These are phyloP conservation scores for Oligia fasciuncula DNA, from an alignment of 2,888 invertebrate genomes.

Conservation along the genomic window DNA sequence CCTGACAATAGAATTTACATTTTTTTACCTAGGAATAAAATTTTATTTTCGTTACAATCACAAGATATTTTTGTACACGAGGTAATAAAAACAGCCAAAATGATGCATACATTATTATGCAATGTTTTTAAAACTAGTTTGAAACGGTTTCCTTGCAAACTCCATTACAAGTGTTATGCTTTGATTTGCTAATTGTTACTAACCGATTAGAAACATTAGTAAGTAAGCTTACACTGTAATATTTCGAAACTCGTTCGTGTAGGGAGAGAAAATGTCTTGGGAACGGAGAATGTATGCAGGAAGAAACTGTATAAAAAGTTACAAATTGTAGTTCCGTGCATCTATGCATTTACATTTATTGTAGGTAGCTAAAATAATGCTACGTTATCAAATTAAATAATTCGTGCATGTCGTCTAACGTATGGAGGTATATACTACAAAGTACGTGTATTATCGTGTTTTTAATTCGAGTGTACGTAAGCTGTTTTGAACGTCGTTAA, in stretches of 20 bases:
- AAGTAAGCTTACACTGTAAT: constrained; percentile 7
- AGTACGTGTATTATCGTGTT: constrained; percentile 74
- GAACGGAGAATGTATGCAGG: background rate
- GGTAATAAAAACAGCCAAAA: constrained; percentile 15
- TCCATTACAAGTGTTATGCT: constrained; percentile 45
- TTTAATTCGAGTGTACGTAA: constrained; percentile 74
- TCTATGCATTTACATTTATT: background rate
- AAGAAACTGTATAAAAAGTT: background rate
- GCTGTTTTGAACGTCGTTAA: constrained; percentile 73
- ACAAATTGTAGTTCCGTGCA: background rate
- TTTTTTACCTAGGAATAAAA: background rate
- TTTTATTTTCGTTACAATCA: background rate
- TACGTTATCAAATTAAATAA: constrained; percentile 48
- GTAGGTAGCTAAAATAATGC: constrained; percentile 4
- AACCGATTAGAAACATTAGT: constrained; percentile 39
- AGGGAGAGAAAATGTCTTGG: background rate
- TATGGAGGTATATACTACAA: constrained; percentile 38
- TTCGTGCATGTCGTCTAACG: constrained; percentile 37
- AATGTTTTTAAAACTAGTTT: constrained; percentile 49
- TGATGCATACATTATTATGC: constrained; percentile 35
- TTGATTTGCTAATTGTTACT: constrained; percentile 51
- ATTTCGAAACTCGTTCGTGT: constrained; percentile 10
- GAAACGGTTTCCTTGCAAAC: constrained; percentile 40
- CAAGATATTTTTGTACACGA: background rate
- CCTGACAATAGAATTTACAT: background rate